Evolutionary conservation across 1,140 invertebrate species (phyloP), one percentile per base, ranked within the genome.

Genomic region (Diabrotica undecimpunctata): DNA sequence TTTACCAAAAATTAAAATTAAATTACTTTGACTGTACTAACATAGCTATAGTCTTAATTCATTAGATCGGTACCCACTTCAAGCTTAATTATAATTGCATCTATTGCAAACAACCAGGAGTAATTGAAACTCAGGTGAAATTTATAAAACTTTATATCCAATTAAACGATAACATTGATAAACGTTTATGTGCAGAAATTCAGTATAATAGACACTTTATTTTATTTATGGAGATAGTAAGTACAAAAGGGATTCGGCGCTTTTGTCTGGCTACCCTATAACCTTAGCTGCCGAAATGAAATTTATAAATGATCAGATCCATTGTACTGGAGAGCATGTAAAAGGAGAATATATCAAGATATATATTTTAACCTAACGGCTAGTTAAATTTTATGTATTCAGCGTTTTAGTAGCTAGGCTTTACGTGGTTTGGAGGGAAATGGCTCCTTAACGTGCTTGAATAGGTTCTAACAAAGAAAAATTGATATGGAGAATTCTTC

Each of bases 71-170:
- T 25, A 25, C 25, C 25, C 25, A 25, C 25, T 25, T 46, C 41
- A 46, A 46, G 5, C n/a, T n/a, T 46, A 46, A 46, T 46, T n/a
- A n/a, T 46, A 46, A 46, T 10, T 46, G 41, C n/a, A 46, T 46
- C 41, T 10, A 10, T 10, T 6, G n/a, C 8, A 46, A 46, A 46
- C 41, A 10, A 10, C n/a, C 41, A 5, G 8, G n/a, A 46, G 41
- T 46, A 46, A 46, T 46, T 46, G 41, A 46, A 46, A 46, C n/a
- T 46, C n/a, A 46, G n/a, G 41, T 46, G 41, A 46, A 46, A 46
- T 46, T 46, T 5, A 46, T 46, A 46, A 46, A 46, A 46, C 41
- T 10, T 46, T 2, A 46, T 46, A 46, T 3, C n/a, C 41, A 46
- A 46, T 46, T 46, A 46, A 46, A 46, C 41, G n/a, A 8, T n/a